A percentile compares a stretch with the other conserved stretches of the same genome.
phyloP scores from a whole-genome alignment of 2,113 vertebrate species.

The Ascaphus truei region DNA sequence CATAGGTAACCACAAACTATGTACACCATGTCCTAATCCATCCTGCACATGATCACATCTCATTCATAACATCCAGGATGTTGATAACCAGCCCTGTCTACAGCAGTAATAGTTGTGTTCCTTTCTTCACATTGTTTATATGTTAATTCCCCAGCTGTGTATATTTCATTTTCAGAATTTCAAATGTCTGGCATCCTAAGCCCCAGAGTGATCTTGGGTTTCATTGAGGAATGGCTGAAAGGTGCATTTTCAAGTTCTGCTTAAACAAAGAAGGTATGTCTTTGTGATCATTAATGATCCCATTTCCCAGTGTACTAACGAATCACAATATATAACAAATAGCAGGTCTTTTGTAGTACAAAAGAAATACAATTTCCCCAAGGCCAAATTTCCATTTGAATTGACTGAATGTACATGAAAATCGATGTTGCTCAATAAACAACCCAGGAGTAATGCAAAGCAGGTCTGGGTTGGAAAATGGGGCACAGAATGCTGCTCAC shows the following conservation, averaged over 20 bases:
- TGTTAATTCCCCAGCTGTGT: conserved; percentile 5
- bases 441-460: conserved; percentile 17
- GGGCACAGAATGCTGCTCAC: too few species aligned
- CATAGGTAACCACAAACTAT: neutral
- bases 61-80: neutral
- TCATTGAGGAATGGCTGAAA: conserved; percentile 10
- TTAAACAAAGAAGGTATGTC: conserved; percentile 39
- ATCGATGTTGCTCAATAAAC: conserved; percentile 48
- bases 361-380: conserved; percentile 50
- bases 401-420: conserved; percentile 49
- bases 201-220: conserved; percentile 10
- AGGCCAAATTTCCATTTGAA: conserved; percentile 52
- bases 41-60: neutral
- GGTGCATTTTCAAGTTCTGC: conserved; percentile 20
- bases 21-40: neutral
- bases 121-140: neutral
- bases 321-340: conserved; percentile 49
- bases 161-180: conserved; percentile 38
- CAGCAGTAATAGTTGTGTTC: neutral
- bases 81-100: neutral
- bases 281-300: conserved; percentile 48
- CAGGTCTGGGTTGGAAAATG: neutral
- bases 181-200: conserved; percentile 9
- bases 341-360: conserved; percentile 43
- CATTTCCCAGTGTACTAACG: conserved; percentile 40